Percentiles rank a stretch among this genome's conserved stretches.
Conservation (phyloP, 2,797 vertebrate species). For the Aotus griseimembra region DNA sequence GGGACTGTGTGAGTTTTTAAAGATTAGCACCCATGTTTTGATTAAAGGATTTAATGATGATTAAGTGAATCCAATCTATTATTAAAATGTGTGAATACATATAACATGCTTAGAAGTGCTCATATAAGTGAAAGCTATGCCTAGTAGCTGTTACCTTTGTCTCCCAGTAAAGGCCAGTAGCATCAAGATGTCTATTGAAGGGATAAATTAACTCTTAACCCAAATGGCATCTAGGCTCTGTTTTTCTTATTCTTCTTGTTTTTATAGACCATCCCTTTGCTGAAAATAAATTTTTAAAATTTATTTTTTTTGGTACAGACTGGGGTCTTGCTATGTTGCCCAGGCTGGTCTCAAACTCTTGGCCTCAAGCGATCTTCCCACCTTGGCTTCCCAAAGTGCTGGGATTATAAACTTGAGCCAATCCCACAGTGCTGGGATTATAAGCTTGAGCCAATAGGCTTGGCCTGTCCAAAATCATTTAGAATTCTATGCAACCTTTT, state of each 20-base stretch:
- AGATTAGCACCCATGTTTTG: background rate
- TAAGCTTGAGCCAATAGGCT: background rate
- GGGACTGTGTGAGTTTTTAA: background rate
- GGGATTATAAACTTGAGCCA: background rate
- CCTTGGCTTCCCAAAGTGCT: background rate
- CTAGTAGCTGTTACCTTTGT: background rate
- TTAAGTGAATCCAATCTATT: slow-evolving; percentile 25
- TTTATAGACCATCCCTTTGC: background rate
- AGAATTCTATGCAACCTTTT: background rate
- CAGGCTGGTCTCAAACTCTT: background rate
- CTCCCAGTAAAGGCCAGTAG: background rate
- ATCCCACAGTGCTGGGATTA: background rate
- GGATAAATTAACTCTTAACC: background rate
- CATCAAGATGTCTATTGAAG: background rate
- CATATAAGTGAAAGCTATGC: background rate
- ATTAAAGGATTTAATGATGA: slow-evolving; percentile 1
- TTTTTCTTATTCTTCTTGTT: background rate
- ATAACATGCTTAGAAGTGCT: background rate
- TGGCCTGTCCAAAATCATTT: background rate
- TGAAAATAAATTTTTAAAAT: background rate
- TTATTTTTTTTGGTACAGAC: background rate
- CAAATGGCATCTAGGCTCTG: background rate
- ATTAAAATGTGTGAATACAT: background rate
- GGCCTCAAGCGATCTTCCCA: background rate
- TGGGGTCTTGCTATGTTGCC: background rate